phyloP scores from a whole-genome alignment of 2,797 vertebrate species.

The Neoniphon sammara region DNA sequence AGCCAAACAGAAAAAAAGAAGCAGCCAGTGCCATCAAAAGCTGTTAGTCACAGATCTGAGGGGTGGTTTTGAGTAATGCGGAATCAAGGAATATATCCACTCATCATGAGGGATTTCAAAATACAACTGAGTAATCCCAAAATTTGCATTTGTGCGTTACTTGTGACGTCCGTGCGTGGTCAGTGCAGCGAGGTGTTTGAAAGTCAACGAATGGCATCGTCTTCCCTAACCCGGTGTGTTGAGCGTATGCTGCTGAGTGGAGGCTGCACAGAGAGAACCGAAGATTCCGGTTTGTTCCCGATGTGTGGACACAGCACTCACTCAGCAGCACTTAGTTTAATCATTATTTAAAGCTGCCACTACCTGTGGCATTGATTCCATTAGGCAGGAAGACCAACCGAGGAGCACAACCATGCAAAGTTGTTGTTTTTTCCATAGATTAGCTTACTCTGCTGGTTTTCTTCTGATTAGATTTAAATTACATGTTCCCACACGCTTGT shows the following conservation, averaged over 20 bases:
- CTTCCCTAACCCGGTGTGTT: constrained; percentile 24
- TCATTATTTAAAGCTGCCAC: constrained; percentile 71
- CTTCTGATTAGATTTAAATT: constrained; percentile 75
- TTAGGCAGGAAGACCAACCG: constrained; percentile 45
- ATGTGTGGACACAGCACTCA: constrained; percentile 58
- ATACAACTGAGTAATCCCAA: constrained; percentile 26
- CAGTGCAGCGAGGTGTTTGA: constrained; percentile 50
- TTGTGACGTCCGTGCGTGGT: constrained; percentile 39
- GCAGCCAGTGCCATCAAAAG: neutral
- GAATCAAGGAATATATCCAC: too few species aligned
- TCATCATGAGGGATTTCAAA: neutral
- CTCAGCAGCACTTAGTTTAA: constrained; percentile 64
- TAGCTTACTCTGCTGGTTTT: constrained; percentile 74
- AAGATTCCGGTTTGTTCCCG: constrained; percentile 34
- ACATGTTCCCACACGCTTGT: constrained; percentile 74
- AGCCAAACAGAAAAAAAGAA: constrained; percentile 10
- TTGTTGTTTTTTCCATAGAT: constrained; percentile 68
- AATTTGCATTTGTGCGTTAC: constrained; percentile 41
- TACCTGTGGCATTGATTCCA: constrained; percentile 71
- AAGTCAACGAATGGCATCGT: constrained; percentile 31
- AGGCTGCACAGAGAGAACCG: constrained; percentile 23
- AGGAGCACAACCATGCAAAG: constrained; percentile 58
- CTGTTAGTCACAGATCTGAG: constrained; percentile 9
- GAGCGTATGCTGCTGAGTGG: constrained; percentile 20
- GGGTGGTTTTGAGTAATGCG: neutral